These are phyloP conservation scores for Champsocephalus gunnari DNA, from an alignment of 2,797 vertebrate genomes.

Conservation along the genomic window DNA sequence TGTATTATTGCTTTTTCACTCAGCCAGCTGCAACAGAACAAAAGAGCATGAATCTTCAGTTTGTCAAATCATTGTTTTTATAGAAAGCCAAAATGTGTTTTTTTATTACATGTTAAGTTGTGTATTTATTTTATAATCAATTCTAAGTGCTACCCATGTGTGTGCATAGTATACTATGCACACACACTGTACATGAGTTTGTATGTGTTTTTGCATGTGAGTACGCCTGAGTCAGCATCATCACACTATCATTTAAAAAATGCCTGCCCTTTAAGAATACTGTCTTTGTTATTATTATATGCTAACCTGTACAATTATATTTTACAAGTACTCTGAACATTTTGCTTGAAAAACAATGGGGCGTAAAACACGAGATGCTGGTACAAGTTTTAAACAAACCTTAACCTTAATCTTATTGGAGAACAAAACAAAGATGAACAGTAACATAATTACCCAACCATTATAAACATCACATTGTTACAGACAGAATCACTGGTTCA, in stretches of 20 bases:
- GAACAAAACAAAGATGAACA: not conserved
- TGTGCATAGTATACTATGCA: not conserved
- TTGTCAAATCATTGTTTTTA: slow-evolving; percentile 46
- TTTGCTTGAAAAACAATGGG: not conserved
- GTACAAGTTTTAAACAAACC: not conserved
- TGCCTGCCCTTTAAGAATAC: not conserved
- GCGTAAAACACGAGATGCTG: not conserved
- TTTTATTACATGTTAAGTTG: slow-evolving; percentile 18
- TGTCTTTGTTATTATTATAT: not conserved
- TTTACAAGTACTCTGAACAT: not conserved
- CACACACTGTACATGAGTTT: not conserved
- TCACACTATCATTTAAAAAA: slow-evolving; percentile 49
- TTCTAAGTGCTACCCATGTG: not conserved
- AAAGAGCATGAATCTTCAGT: slow-evolving; percentile 61
- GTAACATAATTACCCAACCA: not conserved
- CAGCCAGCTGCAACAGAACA: slow-evolving; percentile 49
- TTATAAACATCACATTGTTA: not conserved
- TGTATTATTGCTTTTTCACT: slow-evolving; percentile 78
- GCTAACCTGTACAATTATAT: not conserved
- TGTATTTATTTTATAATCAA: slow-evolving; percentile 23
- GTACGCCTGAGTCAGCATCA: slow-evolving; percentile 49
- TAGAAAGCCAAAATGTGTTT: slow-evolving; percentile 1
- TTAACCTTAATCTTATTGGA: not conserved
- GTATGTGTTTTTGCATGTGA: slow-evolving; percentile 6
- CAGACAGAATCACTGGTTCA: not conserved